Evolutionary conservation across 92 coral and sea anemone species (phyloP), one percentile per base, ranked within the genome.

Genomic region (Desmophyllum pertusum): DNA sequence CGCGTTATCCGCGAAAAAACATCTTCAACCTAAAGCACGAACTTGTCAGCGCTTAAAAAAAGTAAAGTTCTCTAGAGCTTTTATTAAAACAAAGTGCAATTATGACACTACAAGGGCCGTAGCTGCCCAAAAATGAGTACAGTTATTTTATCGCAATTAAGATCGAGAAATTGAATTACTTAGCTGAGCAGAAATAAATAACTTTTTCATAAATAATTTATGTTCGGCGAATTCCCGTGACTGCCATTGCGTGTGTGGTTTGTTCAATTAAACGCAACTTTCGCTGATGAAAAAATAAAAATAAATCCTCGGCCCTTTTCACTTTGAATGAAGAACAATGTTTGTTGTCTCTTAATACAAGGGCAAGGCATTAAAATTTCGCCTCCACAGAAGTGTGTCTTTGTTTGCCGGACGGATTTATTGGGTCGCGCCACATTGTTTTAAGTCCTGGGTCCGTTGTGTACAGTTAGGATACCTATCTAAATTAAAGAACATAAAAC

Each of bases 91-190:
- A 66, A 18, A 48, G 43, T 46, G 31, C 15, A 45, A 51, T 67
- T 45, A 23, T 21, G 31, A 80, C 11, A 2, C 23, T 29, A 27
- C 63, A 51, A 36, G 57, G 4, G 62, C 43, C 10, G 14, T 23
- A 43, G 76, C 17, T n/a, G 48, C 17, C 29, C 38, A 6, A 57
- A 82, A 82, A 40, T 55, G 42, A 71, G 62, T 82, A 53, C 42
- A 72, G 59, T 14, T 70, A 82, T 72, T 82, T 82, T 57, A 82
- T 72, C 70, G 61, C 40, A 57, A 72, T 82, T 82, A 82, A 71
- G 71, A 82, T 82, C 79, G 72, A 73, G 59, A 72, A 82, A 82
- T 82, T 72, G 59, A 82, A 72, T 82, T 82, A 82, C 86, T 72
- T 82, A 82, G 78, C 41, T 59, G 68, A 30, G 61, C 71, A 42